Evolutionary conservation across 2,797 vertebrate species (phyloP).

Genomic region (Hafferia zeledoni): DNA sequence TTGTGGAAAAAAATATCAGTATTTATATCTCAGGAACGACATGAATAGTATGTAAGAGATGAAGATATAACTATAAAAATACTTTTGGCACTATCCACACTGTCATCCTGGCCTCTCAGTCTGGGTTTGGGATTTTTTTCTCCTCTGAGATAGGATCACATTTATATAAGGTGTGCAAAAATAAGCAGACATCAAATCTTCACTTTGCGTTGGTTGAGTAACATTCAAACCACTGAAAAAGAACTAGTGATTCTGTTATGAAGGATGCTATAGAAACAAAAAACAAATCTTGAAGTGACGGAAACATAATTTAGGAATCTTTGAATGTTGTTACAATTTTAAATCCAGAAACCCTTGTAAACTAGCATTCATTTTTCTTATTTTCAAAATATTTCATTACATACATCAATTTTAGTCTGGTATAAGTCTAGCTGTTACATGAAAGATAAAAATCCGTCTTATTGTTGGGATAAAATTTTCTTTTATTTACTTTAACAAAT

Average conservation of each 20-base stretch:
- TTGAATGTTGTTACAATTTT: neutral
- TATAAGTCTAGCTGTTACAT: neutral
- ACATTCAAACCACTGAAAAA: neutral
- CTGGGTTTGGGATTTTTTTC: accelerated
- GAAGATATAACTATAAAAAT: neutral
- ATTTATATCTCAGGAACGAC: neutral
- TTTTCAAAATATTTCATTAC: neutral
- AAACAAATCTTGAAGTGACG: neutral
- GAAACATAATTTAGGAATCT: neutral
- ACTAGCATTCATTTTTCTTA: neutral
- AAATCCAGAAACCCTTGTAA: neutral
- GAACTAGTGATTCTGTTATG: neutral
- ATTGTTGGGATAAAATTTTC: neutral
- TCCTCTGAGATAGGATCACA: neutral
- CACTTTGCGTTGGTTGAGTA: neutral
- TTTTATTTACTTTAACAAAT: neutral
- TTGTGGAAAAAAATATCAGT: neutral
- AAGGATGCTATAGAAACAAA: neutral
- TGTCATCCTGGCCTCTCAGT: neutral
- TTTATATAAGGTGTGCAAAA: neutral
- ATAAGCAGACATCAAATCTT: neutral
- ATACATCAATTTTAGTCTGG: neutral
- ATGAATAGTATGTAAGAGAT: neutral
- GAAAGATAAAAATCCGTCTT: accelerated
- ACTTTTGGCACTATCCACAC: neutral